Evolutionary conservation across 2,113 vertebrate genomes (phyloP).

Genomic region (Syrrhaptes paradoxus): DNA sequence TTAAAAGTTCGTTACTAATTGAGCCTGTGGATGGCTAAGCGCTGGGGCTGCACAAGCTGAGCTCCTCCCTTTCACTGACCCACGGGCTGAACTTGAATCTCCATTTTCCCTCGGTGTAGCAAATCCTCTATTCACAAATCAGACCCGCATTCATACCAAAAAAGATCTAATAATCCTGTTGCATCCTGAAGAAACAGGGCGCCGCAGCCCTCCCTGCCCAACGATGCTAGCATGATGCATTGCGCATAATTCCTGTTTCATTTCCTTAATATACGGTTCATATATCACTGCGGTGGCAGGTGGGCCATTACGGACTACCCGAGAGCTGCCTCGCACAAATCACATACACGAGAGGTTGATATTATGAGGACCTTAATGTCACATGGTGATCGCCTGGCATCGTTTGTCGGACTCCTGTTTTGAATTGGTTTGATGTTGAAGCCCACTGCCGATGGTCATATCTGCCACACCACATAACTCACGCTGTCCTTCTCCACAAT

Average conservation of each 20-base stretch:
- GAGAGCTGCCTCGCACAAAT: background rate
- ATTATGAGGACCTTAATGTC: constrained; percentile 26
- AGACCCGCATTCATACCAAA: background rate
- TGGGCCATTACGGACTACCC: background rate
- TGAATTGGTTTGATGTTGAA: background rate
- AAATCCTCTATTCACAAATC: background rate
- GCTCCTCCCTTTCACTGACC: background rate
- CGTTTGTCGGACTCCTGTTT: constrained; percentile 13
- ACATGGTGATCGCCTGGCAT: background rate
- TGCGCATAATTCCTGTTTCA: constrained; percentile 20
- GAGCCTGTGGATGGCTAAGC: background rate
- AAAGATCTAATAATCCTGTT: background rate
- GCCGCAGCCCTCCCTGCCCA: background rate
- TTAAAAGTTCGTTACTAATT: background rate
- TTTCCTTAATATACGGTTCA: constrained; percentile 21
- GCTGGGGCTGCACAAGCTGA: background rate
- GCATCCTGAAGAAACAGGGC: background rate
- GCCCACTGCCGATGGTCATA: background rate
- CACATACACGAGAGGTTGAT: background rate
- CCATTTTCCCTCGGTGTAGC: background rate
- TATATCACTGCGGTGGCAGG: constrained; percentile 5
- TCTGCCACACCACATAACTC: background rate
- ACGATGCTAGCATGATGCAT: background rate
- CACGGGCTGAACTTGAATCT: background rate
- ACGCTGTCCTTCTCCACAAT: background rate